phyloP scores from a whole-genome alignment of 2,888 invertebrate genomes.

The Scotopteryx bipunctaria region DNA sequence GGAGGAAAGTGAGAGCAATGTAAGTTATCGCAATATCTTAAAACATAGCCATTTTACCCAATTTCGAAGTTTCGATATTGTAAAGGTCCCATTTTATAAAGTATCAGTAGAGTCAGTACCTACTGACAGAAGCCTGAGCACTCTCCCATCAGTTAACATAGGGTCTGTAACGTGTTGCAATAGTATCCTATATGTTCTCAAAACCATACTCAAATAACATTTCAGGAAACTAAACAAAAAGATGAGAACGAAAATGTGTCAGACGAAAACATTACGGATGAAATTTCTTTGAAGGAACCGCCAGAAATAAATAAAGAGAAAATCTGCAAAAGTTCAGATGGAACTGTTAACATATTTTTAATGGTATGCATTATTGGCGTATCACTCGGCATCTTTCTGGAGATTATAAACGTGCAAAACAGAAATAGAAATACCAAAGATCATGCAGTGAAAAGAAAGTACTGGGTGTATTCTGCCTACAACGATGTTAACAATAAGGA shows the following conservation, averaged over 20 bases:
- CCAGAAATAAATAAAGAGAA: constrained; percentile 31
- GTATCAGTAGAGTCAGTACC: too few species aligned
- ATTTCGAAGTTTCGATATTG: too few species aligned
- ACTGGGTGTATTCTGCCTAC: constrained; percentile 84
- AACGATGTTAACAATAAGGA: constrained; percentile 81
- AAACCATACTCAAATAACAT: constrained; percentile 9
- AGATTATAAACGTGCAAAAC: constrained; percentile 58
- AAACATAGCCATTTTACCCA: too few species aligned
- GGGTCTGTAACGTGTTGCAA: too few species aligned
- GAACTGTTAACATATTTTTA: constrained; percentile 54
- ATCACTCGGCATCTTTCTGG: constrained; percentile 59
- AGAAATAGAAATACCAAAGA: constrained; percentile 40
- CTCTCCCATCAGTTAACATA: too few species aligned
- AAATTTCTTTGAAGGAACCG: constrained; percentile 23
- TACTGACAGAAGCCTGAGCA: too few species aligned
- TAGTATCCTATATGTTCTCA: background rate
- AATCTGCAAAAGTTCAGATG: constrained; percentile 33
- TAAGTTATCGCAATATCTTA: too few species aligned
- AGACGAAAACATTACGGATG: constrained; percentile 22
- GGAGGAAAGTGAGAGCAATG: constrained; percentile 33
- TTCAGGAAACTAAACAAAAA: constrained; percentile 37
- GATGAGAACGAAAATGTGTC: constrained; percentile 30
- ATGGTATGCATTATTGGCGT: constrained; percentile 65
- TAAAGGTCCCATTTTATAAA: too few species aligned
- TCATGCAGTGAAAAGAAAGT: constrained; percentile 51